A percentile compares a stretch with the other conserved stretches of the same genome.
Evolutionary conservation across 1,140 invertebrate species (phyloP).

Genomic region (Pseudomyrmex dendroicus): DNA sequence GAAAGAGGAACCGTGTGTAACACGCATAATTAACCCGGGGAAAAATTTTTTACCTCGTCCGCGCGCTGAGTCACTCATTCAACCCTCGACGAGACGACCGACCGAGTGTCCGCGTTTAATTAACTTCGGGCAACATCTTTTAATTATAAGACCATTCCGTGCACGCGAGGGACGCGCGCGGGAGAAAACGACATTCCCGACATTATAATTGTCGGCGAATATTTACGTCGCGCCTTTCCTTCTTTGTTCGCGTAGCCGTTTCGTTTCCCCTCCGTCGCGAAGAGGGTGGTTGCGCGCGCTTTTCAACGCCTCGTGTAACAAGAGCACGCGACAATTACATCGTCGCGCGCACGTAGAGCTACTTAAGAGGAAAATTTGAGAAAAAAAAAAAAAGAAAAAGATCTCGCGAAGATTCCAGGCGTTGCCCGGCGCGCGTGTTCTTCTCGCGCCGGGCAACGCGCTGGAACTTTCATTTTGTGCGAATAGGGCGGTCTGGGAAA

Average conservation of each 20-base stretch:
- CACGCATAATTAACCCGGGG: constrained; percentile 75
- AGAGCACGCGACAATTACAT: constrained; percentile 46
- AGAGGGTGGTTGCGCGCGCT: constrained; percentile 5
- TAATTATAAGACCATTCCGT: constrained; percentile 73
- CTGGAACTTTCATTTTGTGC: constrained; percentile 34
- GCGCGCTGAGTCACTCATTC: constrained; percentile 16
- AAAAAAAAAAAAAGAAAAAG: constrained; percentile 2
- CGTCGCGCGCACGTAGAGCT: constrained; percentile 36
- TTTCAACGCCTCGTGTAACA: constrained; percentile 9
- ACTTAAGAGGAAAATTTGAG: constrained; percentile 41
- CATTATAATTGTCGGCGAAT: constrained; percentile 67
- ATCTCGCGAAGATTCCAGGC: constrained; percentile 11
- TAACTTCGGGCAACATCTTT: constrained; percentile 79
- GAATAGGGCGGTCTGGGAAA: background rate
- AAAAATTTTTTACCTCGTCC: constrained; percentile 76
- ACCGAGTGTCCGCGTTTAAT: constrained; percentile 73
- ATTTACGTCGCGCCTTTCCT: constrained; percentile 56
- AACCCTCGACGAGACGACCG: background rate
- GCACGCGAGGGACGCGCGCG: constrained; percentile 24
- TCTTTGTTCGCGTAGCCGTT: constrained; percentile 6
- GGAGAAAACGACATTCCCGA: constrained; percentile 54
- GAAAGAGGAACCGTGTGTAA: constrained; percentile 67
- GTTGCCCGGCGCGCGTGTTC: background rate
- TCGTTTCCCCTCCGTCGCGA: constrained; percentile 16
- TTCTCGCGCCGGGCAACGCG: constrained; percentile 12